Evolutionary conservation across 1,140 invertebrate genomes (phyloP), one percentile per base, ranked within the genome.

Genomic region (Cherax quadricarinatus): DNA sequence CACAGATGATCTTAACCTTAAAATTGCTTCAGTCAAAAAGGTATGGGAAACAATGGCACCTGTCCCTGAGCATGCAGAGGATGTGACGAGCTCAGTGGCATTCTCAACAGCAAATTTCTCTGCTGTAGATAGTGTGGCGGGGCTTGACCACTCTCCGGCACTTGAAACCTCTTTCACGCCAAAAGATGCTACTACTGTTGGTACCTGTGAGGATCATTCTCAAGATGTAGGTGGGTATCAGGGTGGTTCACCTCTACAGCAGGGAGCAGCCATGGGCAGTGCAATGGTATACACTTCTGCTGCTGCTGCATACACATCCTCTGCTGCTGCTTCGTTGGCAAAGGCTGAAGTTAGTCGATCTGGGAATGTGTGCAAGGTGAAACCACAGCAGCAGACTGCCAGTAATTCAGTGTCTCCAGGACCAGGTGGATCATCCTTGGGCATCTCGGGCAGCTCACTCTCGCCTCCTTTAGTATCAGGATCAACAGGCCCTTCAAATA

Each of bases 21-120:
- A 99, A 95, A 98, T 99, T 94, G 98, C 98, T 10, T 98, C 98
- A 86, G 98, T 98, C 6, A 99, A 99, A 95, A 98, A 95, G 94
- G 96, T 96, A 16, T 98, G 97, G 97, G 97, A 98, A 94, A 97
- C 96, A 88, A 96, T 96, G 73, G 96, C 96, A 81, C 88, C 97
- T 16, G 96, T 97, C 0, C 96, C 97, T 82, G 97, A 97, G 88
- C 97, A 97, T 93, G 96, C 96, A 75, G 96, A 95, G 92, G 95
- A 95, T 88, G 95, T 96, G 90, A 95, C 94, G 4, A 95, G 93
- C 82, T 95, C 95, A 51, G 96, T 95, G n/a, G 84, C 94, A 62
- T 95, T 95, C 81, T 96, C 95, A 93, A 95, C 89, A 95, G 94
- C 92, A 95, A 94, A 94, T 82, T 94, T 94, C 21, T 93, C 94